Percentiles rank a stretch among this genome's conserved stretches.
These are phyloP conservation scores for Speoplatyrhinus poulsoni DNA, from an alignment of 2,113 vertebrate species.

Conservation along the genomic window DNA sequence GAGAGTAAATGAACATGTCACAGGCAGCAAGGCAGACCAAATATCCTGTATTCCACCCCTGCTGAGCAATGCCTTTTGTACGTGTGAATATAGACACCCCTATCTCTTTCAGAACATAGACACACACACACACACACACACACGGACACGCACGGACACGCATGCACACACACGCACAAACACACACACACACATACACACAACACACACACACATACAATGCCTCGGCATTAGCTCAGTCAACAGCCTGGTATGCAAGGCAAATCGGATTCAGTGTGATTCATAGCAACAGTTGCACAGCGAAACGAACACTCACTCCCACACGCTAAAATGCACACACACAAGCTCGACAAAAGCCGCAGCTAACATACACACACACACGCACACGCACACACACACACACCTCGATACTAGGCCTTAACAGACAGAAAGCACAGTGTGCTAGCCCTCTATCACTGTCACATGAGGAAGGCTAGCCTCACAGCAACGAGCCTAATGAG, in stretches of 20 bases:
- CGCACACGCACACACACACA: conserved; percentile 19
- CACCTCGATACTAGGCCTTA: conserved; percentile 46
- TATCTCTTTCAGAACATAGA: conserved; percentile 25
- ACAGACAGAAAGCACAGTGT: conserved; percentile 39
- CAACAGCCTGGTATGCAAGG: conserved; percentile 69
- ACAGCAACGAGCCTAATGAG: conserved; percentile 57
- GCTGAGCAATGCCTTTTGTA: conserved; percentile 48
- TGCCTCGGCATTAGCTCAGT: conserved; percentile 54
- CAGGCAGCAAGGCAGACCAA: conserved; percentile 47
- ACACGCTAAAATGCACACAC: background rate
- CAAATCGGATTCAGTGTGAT: conserved; percentile 65
- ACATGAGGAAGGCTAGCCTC: conserved; percentile 60
- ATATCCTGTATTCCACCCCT: conserved; percentile 59
- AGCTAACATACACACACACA: conserved; percentile 1
- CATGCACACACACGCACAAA: background rate
- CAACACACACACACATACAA: conserved; percentile 29
- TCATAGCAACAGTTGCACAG: conserved; percentile 58
- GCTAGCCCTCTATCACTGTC: conserved; percentile 62
- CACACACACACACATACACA: conserved; percentile 40
- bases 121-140: conserved; percentile 33
- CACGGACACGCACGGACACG: background rate
- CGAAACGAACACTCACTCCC: background rate
- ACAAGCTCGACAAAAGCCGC: conserved; percentile 17
- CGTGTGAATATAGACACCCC: conserved; percentile 67
- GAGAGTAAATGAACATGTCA: conserved; percentile 64